phyloP scores from a whole-genome alignment of 2,888 invertebrate genomes.

The Sphinx pinastri region DNA sequence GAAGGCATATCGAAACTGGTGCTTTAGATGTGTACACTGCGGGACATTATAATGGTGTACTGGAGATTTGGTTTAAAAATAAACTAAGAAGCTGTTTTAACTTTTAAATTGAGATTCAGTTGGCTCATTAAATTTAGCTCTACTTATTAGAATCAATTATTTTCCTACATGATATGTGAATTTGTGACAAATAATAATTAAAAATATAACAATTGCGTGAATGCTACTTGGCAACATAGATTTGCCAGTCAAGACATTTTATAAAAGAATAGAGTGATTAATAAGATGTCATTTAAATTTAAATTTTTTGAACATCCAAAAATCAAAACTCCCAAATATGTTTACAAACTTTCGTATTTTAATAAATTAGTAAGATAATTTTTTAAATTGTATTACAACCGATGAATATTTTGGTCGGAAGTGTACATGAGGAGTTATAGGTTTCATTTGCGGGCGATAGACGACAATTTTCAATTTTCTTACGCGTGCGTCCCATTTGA shows the following conservation, averaged over 20 bases:
- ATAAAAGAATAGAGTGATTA: no score
- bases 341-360: no score
- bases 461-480: slow-evolving; percentile 85
- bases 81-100: slow-evolving; percentile 28
- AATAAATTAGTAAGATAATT: no score
- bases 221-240: no score
- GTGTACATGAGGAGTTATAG: slow-evolving; percentile 81
- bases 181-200: neutral
- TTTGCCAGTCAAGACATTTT: no score
- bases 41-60: slow-evolving; percentile 49
- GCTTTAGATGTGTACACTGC: slow-evolving; percentile 67
- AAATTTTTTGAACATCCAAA: no score
- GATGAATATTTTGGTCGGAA: slow-evolving; percentile 53
- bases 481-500: slow-evolving; percentile 85
- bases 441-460: slow-evolving; percentile 84
- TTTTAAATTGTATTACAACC: slow-evolving; percentile 39
- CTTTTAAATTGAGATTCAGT: neutral
- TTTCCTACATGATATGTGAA: neutral
- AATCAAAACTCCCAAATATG: no score
- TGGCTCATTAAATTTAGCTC: neutral
- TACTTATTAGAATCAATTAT: slow-evolving; percentile 30
- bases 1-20: slow-evolving; percentile 78
- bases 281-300: no score
- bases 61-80: slow-evolving; percentile 26
- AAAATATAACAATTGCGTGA: no score